Evolutionary conservation across 2,113 vertebrate genomes (phyloP).

Genomic region (Podarcis cretensis): DNA sequence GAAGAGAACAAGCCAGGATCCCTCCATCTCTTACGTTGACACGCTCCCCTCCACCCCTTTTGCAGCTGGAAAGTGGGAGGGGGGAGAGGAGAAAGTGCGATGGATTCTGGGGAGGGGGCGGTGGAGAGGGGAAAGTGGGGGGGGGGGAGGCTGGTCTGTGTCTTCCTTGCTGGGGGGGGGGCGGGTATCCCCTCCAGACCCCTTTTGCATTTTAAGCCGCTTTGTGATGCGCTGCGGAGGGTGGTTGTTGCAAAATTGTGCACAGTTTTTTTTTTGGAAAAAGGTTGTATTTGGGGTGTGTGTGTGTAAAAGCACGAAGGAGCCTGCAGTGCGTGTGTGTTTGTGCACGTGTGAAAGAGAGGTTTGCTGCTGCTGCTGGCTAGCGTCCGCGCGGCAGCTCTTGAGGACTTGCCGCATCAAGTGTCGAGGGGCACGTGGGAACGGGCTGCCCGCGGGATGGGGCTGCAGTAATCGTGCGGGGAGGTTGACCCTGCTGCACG

Average conservation of each 20-base stretch:
- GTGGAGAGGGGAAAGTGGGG: background rate
- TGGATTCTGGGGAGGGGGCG: background rate
- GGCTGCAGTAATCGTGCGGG: background rate
- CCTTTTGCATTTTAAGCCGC: background rate
- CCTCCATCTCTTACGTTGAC: too few species aligned
- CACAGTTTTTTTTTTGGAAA: background rate
- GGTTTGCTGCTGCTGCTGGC: too few species aligned
- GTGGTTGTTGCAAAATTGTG: too few species aligned
- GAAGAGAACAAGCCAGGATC: background rate
- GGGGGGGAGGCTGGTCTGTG: background rate
- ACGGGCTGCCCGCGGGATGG: background rate
- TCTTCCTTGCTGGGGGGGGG: background rate
- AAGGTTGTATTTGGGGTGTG: background rate
- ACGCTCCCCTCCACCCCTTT: background rate
- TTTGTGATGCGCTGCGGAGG: background rate
- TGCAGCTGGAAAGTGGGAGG: too few species aligned
- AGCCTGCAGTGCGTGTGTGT: background rate
- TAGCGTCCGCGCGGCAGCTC: background rate
- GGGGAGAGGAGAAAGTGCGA: background rate
- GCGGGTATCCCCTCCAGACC: background rate
- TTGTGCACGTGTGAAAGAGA: background rate
- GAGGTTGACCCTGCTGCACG: background rate
- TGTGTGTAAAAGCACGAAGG: background rate
- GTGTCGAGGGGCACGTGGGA: background rate
- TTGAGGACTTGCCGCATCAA: background rate